These are phyloP conservation scores for Ormyrus labotus DNA, from an alignment of 2,888 invertebrate genomes.

Conservation along the genomic window DNA sequence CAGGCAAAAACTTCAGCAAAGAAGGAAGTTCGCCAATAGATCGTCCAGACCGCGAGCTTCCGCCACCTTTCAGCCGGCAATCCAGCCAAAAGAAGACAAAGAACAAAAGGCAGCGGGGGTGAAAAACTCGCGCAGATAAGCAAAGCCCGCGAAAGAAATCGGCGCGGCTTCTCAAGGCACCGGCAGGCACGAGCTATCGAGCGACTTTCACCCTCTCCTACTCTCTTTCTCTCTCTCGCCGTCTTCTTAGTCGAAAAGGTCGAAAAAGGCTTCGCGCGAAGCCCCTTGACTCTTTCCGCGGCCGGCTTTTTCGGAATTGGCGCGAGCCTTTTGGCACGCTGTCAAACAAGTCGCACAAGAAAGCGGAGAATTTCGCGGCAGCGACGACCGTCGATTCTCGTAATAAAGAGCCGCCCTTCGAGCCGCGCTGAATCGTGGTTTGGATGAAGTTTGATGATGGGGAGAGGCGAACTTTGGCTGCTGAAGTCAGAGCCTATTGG, in stretches of 20 bases:
- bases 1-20: too few species aligned
- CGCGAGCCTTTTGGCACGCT: slow-evolving; percentile 40
- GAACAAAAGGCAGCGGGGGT: background rate
- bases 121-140: background rate
- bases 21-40: too few species aligned
- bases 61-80: too few species aligned
- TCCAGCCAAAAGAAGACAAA: background rate
- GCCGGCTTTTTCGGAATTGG: slow-evolving; percentile 41
- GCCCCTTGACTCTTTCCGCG: slow-evolving; percentile 23
- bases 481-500: too few species aligned
- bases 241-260: too few species aligned
- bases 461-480: background rate
- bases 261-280: slow-evolving; percentile 4
- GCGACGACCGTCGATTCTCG: slow-evolving; percentile 13
- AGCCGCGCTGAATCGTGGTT: too few species aligned
- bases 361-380: slow-evolving; percentile 11
- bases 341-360: slow-evolving; percentile 27
- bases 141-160: background rate
- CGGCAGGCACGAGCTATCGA: slow-evolving; percentile 61
- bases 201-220: slow-evolving; percentile 39
- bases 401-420: slow-evolving; percentile 1
- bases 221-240: background rate
- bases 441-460: too few species aligned
- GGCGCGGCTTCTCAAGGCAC: slow-evolving; percentile 51
- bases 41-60: too few species aligned